phyloP scores from a whole-genome alignment of 2,113 vertebrate species.

The Maccullochella peelii region DNA sequence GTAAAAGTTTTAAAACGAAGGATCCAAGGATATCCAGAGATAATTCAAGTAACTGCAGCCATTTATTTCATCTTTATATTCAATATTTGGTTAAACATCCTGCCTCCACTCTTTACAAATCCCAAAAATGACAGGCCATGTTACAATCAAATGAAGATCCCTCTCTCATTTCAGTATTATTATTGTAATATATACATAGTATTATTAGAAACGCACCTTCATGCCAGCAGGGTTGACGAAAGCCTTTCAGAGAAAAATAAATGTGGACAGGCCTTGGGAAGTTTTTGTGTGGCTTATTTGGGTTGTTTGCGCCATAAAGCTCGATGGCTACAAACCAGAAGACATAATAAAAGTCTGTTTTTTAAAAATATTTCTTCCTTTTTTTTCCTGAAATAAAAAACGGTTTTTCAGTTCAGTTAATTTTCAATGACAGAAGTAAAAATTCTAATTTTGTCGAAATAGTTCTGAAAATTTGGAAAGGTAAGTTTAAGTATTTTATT shows the following conservation, averaged over 20 bases:
- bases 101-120: background rate
- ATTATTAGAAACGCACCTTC: background rate
- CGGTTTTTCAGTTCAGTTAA: background rate
- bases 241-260: background rate
- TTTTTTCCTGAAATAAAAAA: constrained; percentile 14
- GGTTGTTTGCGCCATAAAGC: constrained; percentile 52
- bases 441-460: background rate
- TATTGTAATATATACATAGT: background rate
- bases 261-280: constrained; percentile 10
- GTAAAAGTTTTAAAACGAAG: background rate
- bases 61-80: background rate
- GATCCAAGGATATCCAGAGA: background rate
- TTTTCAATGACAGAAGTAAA: background rate
- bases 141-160: constrained; percentile 6
- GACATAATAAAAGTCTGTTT: constrained; percentile 11
- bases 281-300: constrained; percentile 23
- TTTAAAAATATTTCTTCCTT: no score
- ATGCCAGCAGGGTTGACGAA: background rate
- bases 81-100: background rate
- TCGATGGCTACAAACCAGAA: constrained; percentile 35
- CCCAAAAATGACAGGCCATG: background rate
- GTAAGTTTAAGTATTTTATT: background rate
- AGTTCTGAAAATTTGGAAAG: background rate
- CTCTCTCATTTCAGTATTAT: background rate
- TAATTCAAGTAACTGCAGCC: background rate